Evolutionary conservation across 2,113 vertebrate species (phyloP), one percentile per base, ranked within the genome.

Genomic region (Nothoprocta pentlandii): DNA sequence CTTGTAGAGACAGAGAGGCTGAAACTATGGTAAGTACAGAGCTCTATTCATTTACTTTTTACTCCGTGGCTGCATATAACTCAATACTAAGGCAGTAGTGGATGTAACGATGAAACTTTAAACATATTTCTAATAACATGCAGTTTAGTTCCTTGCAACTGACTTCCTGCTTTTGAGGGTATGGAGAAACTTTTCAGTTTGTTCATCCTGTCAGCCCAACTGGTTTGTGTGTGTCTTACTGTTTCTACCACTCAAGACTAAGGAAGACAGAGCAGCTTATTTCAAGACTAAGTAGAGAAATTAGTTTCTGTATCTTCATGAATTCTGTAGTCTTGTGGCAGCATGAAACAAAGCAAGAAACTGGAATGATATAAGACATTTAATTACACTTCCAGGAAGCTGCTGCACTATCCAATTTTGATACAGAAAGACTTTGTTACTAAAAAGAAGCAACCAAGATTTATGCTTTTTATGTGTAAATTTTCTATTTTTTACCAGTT

Each of bases 21-120:
- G 1, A 51, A 90, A 80, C 41, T 7, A 97, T 96, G 96, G 97
- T 97, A 95, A 96, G 97, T 95, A 74, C 54, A 80, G 34, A 39
- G 70, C 41, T 71, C 77, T 56, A 49, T 59, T 83, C 0, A 41
- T 88, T 80, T 90, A 46, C 2, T 41, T 88, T 85, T 83, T 85
- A 39, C 16, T 83, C 23, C 6, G 73, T 14, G 21, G 12, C 22
- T 42, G 5, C 11, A 9, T 42, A 68, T 83, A 17, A 73, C 34
- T 62, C 23, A 80, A 3, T 26, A 61, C 10, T 69, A 74, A 77
- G 70, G 41, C 15, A 42, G 10, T 8, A 58, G 10, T 41, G 16
- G 17, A 32, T 41, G 3, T 39, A 10, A 54, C 32, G 21, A 12
- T 47, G 87, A 89, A 80, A 64, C 11, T 75, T 90, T 25, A 54